Percentiles rank a stretch among this genome's conserved stretches.
These are phyloP conservation scores for Benthosema pterotum DNA, from an alignment of 2,797 vertebrate genomes.

Conservation along the genomic window DNA sequence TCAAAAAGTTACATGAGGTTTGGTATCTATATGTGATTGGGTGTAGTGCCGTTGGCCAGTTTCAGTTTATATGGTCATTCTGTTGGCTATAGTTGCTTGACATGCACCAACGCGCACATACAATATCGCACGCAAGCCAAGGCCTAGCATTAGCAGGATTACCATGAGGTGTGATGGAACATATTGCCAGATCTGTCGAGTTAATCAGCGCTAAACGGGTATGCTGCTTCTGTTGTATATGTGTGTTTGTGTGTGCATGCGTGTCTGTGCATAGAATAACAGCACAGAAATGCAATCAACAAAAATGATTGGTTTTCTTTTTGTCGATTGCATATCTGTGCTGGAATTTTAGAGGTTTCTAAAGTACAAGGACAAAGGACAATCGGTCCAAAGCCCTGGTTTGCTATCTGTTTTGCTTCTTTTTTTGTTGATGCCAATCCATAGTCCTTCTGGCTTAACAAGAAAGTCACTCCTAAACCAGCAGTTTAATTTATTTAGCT, in stretches of 20 bases:
- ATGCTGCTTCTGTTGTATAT: background rate
- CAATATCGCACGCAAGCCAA: slow-evolving; percentile 11
- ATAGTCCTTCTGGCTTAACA: too few relatives aligned
- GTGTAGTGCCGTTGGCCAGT: background rate
- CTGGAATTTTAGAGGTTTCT: too few relatives aligned
- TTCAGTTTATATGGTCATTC: slow-evolving; percentile 6
- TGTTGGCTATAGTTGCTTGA: slow-evolving; percentile 3
- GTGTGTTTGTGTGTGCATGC: slow-evolving; percentile 3
- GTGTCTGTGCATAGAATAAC: too few relatives aligned
- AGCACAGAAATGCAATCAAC: too few relatives aligned
- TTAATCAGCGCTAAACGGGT: slow-evolving; percentile 14
- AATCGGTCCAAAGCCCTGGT: too few relatives aligned
- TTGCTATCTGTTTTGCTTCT: too few relatives aligned
- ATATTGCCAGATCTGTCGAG: slow-evolving; percentile 17
- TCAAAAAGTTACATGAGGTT: background rate
- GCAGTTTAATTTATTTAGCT: too few relatives aligned
- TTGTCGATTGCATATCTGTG: too few relatives aligned
- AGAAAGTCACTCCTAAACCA: too few relatives aligned
- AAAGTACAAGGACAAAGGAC: too few relatives aligned
- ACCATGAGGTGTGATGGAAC: slow-evolving; percentile 17
- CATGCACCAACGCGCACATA: background rate
- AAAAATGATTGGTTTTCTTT: too few relatives aligned
- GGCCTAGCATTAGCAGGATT: slow-evolving; percentile 17
- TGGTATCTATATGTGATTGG: background rate
- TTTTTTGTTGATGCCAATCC: too few relatives aligned